A percentile compares a stretch with the other conserved stretches of the same genome.
Evolutionary conservation across 2,113 vertebrate species (phyloP).

Genomic region (Corythoichthys intestinalis): DNA sequence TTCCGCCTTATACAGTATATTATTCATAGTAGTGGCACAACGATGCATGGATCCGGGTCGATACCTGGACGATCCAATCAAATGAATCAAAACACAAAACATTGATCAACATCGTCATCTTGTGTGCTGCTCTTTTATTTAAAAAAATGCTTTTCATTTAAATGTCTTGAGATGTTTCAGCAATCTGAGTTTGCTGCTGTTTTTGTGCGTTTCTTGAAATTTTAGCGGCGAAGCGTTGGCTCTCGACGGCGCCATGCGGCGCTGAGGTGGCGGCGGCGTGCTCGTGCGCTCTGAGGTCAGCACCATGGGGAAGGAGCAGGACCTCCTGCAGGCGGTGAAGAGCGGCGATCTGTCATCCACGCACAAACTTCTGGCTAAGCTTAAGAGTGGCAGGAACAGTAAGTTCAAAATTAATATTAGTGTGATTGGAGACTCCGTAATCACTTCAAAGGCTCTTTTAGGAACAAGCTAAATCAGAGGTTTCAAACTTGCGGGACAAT

Average conservation of each 20-base stretch:
- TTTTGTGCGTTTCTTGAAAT: not conserved
- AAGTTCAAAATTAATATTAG: not conserved
- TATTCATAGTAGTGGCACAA: no score
- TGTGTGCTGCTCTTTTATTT: no score
- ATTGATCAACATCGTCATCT: no score
- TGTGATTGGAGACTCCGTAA: no score
- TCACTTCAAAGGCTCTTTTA: no score
- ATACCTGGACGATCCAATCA: no score
- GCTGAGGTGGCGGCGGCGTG: not conserved
- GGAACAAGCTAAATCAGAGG: no score
- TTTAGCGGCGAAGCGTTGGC: not conserved
- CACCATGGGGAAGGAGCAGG: constrained; percentile 15
- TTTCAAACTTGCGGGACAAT: no score
- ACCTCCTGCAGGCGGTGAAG: constrained; percentile 13
- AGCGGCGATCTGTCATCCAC: constrained; percentile 7
- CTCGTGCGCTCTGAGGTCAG: not conserved
- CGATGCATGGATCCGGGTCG: no score
- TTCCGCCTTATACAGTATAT: no score
- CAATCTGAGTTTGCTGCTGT: not conserved
- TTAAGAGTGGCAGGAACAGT: constrained; percentile 9
- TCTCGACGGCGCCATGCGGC: constrained; percentile 1
- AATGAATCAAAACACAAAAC: no score
- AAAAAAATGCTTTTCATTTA: not conserved
- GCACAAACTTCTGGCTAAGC: constrained; percentile 7
- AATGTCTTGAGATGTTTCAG: not conserved